Percentiles rank a stretch among this genome's conserved stretches.
phyloP scores from a whole-genome alignment of 2,797 vertebrate genomes.

The Xenentodon cancila region DNA sequence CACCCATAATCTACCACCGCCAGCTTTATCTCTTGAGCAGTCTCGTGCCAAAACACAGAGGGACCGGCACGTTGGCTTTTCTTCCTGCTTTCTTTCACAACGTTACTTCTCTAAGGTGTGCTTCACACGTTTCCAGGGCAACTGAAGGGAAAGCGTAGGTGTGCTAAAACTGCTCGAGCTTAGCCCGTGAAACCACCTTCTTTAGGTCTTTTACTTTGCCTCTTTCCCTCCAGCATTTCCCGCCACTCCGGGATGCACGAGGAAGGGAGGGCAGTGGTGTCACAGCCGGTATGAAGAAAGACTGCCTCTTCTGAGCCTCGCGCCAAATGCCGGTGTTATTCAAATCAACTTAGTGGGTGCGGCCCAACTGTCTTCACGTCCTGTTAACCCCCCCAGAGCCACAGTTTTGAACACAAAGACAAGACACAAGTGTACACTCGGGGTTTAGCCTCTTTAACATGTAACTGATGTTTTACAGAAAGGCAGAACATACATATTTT shows the following conservation, averaged over 20 bases:
- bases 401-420: slow-evolving; percentile 51
- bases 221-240: slow-evolving; percentile 63
- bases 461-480: slow-evolving; percentile 5
- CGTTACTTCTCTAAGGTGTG: slow-evolving; percentile 2
- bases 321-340: slow-evolving; percentile 79
- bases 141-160: slow-evolving; percentile 45
- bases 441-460: too few relatives aligned
- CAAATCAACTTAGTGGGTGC: slow-evolving; percentile 78
- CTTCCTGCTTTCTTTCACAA: slow-evolving; percentile 22
- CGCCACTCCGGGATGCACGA: slow-evolving; percentile 66
- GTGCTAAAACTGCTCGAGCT: slow-evolving; percentile 16
- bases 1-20: slow-evolving; percentile 52
- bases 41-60: slow-evolving; percentile 65
- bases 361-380: slow-evolving; percentile 77
- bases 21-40: slow-evolving; percentile 64
- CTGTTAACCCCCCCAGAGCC: slow-evolving; percentile 74
- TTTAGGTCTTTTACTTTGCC: slow-evolving; percentile 9
- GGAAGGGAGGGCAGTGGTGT: slow-evolving; percentile 39
- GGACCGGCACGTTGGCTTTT: slow-evolving; percentile 16
- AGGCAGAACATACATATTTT: not conserved
- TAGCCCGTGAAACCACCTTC: not conserved
- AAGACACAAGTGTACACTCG: not conserved
- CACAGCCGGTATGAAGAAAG: slow-evolving; percentile 69
- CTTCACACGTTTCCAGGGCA: slow-evolving; percentile 33
- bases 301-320: slow-evolving; percentile 57